Evolutionary conservation across 2,113 vertebrate genomes (phyloP), one percentile per base, ranked within the genome.

Genomic region (Carassius gibelio): DNA sequence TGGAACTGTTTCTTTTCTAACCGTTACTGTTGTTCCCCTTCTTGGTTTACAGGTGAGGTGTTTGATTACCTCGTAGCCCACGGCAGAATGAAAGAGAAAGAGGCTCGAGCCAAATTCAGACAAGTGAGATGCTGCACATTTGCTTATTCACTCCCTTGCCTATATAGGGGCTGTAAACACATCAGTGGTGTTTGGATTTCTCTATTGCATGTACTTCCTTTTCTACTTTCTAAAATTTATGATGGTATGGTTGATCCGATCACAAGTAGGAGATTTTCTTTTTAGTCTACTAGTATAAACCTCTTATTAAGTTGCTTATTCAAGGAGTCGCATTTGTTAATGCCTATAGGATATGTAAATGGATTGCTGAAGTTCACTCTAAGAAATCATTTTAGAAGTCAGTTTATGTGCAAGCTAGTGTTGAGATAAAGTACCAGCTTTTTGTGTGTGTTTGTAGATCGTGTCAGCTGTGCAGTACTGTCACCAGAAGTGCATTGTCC

Each of bases 71-170:
- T 96, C 6, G 95, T 96, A 84, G 95, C 95, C 86, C 96, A 96
- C 1, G 96, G 96, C 82, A 92, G 96, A 84, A 96, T 96, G 95
- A 96, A 96, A 93, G 96, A 96, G 84, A 96, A 96, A 87, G 96
- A 96, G 85, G 96, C 96, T 1, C 89, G 95, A 85, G 95, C 95
- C 26, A 96, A 96, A 91, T 96, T 96, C 81, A 93, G 96, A 89
- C 96, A 96, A 95, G 96, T 96, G 81, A 87, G 94, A 91, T 48
- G 42, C 36, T 66, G 38, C 0, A 3, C 9, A 64, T 50, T 52
- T 55, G 21, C 2, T 15, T 30, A 64, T 5, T 23, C 38, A 50
- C 61, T 81, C 45, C 2, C n/a, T 62, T 59, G 36, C 34, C 36
- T 17, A 81, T 52, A 59, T 36, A 78, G 9, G 57, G 30, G 55